Percentiles rank a stretch among this genome's conserved stretches.
Conservation (phyloP, 2,113 vertebrate genomes). For the Phoxinus phoxinus region DNA sequence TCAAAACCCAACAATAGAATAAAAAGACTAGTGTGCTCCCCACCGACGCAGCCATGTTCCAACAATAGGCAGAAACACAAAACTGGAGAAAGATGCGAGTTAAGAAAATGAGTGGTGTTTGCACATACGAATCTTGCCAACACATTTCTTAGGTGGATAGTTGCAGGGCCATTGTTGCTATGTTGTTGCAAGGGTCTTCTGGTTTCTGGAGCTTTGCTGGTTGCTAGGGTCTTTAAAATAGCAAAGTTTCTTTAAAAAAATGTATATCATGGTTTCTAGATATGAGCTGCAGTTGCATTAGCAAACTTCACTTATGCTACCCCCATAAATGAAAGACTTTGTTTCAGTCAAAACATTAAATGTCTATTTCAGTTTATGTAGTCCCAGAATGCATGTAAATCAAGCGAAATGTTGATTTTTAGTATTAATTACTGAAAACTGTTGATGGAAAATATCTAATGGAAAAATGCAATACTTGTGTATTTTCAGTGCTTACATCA, state of each 20-base stretch:
- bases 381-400: neutral
- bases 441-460: neutral
- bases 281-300: neutral
- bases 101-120: neutral
- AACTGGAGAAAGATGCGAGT: neutral
- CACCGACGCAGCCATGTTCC: neutral
- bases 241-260: neutral
- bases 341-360: neutral
- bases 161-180: neutral
- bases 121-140: neutral
- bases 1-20: slow-evolving; percentile 2
- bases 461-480: neutral
- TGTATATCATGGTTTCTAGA: neutral
- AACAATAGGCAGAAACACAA: neutral
- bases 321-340: neutral
- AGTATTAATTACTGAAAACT: neutral
- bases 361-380: neutral
- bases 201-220: neutral
- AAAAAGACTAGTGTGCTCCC: slow-evolving; percentile 23
- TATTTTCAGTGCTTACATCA: neutral
- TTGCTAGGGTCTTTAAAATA: neutral
- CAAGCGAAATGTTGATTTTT: neutral
- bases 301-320: neutral
- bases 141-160: neutral
- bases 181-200: neutral